Base-by-base conservation (phyloP, 2,888 invertebrate species). In the Calliphora vomitoria region DNA sequence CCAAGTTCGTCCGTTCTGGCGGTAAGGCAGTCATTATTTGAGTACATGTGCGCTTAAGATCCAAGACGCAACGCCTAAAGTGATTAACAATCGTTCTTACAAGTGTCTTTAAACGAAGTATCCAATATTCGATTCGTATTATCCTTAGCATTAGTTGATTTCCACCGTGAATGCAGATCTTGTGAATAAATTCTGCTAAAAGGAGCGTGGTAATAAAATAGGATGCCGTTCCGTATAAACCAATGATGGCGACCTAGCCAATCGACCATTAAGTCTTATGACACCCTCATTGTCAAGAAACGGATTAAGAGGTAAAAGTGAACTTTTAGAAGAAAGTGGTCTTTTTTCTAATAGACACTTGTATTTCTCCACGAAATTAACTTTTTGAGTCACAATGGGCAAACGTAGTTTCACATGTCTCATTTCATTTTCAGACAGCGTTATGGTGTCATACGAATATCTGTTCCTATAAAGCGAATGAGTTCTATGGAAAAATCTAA, bases 51-150 rank as follows among this genome's bases (percentile, higher is more conserved):
- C 38, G 15, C 38, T 64, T 64, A 11, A n/a, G 11, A 38, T 64
- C 62, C 8, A 64, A 38, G 0, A 64, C 38, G n/a, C 62, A 64
- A 2, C 38, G 35, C n/a, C 38, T 64, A 38, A n/a, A 64, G 38
- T 38, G 64, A 38, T 64, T 35, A n/a, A 38, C 18, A 31, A 38
- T 10, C 0, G 38, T 38, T 11, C 64, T n/a, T 18, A 64, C 38
- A 18, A 64, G 11, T 2, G 3, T 3, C 10, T 64, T 64, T 10
- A 64, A 11, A 8, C n/a, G 6, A 38, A 38, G 64, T 0, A 18
- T n/a, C 64, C 44, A 66, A 47, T 66, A 66, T 66, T 66, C 20
- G 4, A 66, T 66, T 10, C 66, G 44, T 6, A 25, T 25, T 25
- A 25, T 25, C 25, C 25, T 25, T 25, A 25, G 25, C 25, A 44